phyloP scores from a whole-genome alignment of 1,140 invertebrate species.

The Trichonephila clavipes region DNA sequence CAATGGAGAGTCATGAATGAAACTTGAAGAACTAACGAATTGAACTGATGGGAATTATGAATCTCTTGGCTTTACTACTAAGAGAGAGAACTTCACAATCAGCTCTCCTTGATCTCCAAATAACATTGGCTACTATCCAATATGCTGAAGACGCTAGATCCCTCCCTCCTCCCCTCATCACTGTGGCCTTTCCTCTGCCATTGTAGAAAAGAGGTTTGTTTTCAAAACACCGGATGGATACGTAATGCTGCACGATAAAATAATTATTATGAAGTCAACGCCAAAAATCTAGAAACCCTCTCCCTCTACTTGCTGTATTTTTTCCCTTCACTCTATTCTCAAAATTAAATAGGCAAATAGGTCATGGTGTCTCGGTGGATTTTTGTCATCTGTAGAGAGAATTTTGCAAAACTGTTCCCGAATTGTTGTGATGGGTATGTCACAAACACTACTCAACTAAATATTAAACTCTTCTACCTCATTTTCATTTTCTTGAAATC shows the following conservation, averaged over 20 bases:
- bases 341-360: conserved; percentile 9
- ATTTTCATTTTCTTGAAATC: too few relatives aligned
- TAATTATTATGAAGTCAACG: conserved; percentile 55
- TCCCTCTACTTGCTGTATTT: neutral
- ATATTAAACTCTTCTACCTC: too few relatives aligned
- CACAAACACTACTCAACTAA: neutral
- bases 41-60: conserved; percentile 50
- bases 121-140: conserved; percentile 67
- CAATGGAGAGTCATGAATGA: conserved; percentile 18
- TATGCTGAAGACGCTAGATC: neutral
- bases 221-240: conserved; percentile 50
- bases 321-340: neutral
- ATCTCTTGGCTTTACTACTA: conserved; percentile 50
- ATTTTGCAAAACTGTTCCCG: neutral
- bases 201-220: conserved; percentile 68
- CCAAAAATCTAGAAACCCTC: neutral
- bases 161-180: neutral
- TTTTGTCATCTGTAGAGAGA: neutral
- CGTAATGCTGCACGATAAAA: conserved; percentile 48
- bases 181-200: conserved; percentile 30
- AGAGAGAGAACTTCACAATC: conserved; percentile 30
- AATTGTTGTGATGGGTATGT: neutral
- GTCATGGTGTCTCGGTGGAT: neutral
- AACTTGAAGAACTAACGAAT: conserved; percentile 23
- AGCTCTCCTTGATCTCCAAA: conserved; percentile 71